Base-by-base conservation (phyloP, 2,113 vertebrate species). In the Stomatorhinus ivindoensis region DNA sequence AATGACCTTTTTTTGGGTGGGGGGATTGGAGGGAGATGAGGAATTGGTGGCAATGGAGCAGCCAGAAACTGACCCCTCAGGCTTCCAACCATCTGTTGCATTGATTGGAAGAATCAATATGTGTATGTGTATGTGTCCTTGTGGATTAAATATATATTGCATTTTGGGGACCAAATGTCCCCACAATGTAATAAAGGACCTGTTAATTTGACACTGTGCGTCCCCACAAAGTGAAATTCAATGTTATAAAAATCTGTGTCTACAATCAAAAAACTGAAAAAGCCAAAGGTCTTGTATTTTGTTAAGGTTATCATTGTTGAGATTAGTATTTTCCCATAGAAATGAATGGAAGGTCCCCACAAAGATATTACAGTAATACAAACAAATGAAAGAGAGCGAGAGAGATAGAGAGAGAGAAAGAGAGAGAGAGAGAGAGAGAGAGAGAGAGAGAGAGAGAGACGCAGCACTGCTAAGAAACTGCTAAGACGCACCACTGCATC, bases 51-150 rank as follows among this genome's bases (percentile, higher is more conserved):
- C 86, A 21, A 61, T 91, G 11, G 90, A 89, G 90, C 90, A 92
- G 87, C 92, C 88, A 88, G 91, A 92, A 90, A 58, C 7, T 91
- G 91, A 94, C 93, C 92, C 92, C 10, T 93, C 31, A 35, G 92
- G 92, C 91, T 24, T 82, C n/a, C 19, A 48, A 31, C 92, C 93
- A 94, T 94, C 93, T 94, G 92, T 55, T 88, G 88, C 65, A 87
- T 89, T 50, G 48, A 51, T 0, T 9, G 84, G 6, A 44, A 51
- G 21, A 50, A 92, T n/a, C 87, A 42, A 65, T 89, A 83, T 6
- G 84, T 88, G 80, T 91, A 85, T n/a, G 42, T 58, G 24, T 2
- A 9, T 83, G 80, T 42, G 17, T 44, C 4, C 17, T 4, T 17
- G 39, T 39, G 17, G 53, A 55, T 24, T 55, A 55, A 21, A 15